Percentiles rank a stretch among this genome's conserved stretches.
These are phyloP conservation scores for Periparus ater DNA, from an alignment of 2,797 vertebrate species.

Conservation along the genomic window DNA sequence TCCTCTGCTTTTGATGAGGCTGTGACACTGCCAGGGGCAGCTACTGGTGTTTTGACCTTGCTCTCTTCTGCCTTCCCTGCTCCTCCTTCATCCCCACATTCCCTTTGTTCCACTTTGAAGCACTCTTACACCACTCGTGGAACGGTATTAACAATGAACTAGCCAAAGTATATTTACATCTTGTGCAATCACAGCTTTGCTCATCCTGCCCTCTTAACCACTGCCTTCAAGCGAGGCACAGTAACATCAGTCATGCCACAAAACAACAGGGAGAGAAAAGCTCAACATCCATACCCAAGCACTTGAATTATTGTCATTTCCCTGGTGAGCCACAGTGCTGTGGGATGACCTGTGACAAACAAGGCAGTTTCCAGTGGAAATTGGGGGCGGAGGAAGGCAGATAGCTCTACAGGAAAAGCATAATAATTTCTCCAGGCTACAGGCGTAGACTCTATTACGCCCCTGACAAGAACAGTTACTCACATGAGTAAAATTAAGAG, in stretches of 20 bases:
- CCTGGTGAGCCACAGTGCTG: neutral
- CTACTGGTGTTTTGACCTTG: neutral
- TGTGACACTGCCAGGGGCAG: neutral
- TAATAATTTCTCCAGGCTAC: neutral
- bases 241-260: neutral
- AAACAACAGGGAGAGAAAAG: neutral
- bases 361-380: neutral
- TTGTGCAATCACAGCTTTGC: neutral
- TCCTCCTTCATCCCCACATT: neutral
- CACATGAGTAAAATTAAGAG: neutral
- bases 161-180: neutral
- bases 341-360: neutral
- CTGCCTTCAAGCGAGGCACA: neutral
- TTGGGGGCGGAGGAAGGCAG: neutral
- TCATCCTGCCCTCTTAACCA: neutral
- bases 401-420: neutral
- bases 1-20: neutral
- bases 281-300: rapidly evolving
- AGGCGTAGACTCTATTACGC: rapidly evolving
- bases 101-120: neutral
- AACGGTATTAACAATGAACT: neutral
- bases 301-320: neutral
- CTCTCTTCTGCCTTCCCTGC: neutral
- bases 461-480: neutral
- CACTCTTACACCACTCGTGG: neutral